phyloP scores from a whole-genome alignment of 1,140 invertebrate species.

The Diachasmimorpha longicaudata region DNA sequence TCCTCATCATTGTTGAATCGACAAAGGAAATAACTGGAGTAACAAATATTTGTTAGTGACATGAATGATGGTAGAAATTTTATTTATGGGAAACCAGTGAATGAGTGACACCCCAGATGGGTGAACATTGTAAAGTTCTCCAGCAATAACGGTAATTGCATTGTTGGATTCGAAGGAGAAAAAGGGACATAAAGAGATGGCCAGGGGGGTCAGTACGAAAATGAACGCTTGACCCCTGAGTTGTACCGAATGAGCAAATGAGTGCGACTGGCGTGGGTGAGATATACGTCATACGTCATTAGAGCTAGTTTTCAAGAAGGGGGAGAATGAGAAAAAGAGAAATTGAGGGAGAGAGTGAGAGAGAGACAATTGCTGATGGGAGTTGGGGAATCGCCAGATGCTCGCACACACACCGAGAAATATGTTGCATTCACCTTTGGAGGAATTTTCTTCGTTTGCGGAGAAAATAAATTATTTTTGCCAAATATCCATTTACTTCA shows the following conservation, averaged over 20 bases:
- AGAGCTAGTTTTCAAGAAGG: conserved; percentile 35
- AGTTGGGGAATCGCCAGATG: conserved; percentile 52
- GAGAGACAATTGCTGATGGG: conserved; percentile 36
- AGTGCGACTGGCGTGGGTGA: conserved; percentile 33
- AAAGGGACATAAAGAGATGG: neutral
- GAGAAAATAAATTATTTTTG: too few relatives aligned
- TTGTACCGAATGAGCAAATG: conserved; percentile 25
- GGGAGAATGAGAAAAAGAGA: conserved; percentile 11
- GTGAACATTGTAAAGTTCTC: conserved; percentile 30
- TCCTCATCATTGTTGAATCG: neutral
- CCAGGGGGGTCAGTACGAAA: conserved; percentile 32
- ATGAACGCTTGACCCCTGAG: conserved; percentile 46
- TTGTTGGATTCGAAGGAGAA: conserved; percentile 36
- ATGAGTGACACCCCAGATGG: conserved; percentile 19
- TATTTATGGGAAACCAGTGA: neutral
- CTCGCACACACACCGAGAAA: conserved; percentile 16
- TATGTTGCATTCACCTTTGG: neutral
- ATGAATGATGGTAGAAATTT: neutral
- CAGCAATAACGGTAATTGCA: conserved; percentile 52
- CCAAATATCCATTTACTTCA: too few relatives aligned
- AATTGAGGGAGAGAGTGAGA: neutral
- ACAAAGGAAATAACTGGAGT: neutral
- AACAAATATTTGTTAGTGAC: neutral
- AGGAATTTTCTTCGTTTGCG: neutral
- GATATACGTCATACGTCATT: conserved; percentile 53